Base-by-base conservation (phyloP, 2,888 invertebrate species). In the Plebejus argus region DNA sequence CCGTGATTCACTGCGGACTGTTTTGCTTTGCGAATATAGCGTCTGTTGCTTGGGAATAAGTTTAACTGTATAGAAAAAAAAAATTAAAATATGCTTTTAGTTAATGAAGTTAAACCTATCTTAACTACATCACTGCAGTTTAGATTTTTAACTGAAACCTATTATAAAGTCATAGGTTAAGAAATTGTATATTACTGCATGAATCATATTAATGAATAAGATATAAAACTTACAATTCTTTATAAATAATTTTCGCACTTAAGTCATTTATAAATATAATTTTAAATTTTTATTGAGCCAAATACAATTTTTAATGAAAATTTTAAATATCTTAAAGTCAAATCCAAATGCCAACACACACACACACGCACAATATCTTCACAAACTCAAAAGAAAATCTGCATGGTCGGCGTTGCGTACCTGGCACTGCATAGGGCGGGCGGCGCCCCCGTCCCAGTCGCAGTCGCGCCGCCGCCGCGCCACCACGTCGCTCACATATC, bases 361-460 rank as follows among this genome's bases (percentile, higher is more conserved):
- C 15, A 12, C 20, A 66, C 15, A 23, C 66, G 4, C 6, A 6
- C 56, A 58, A 15, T 2, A 58, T 61, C 10, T 58, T 20, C 5
- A 61, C 10, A 23, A 23, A 20, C 61, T 61, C n/a, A 23, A n/a
- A 20, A 23, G 61, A 61, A 61, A 66, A 28, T 66, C 66, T 66
- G 66, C 66, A 66, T 23, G 66, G 10, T 66, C 66, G 66, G 66
- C 66, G 66, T 66, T 66, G 28, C 66, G 66, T 66, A 66, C 66
- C 66, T 66, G 66, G 66, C 66, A 66, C 66, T 66, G 66, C 66
- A 66, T 81, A 82, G 85, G 84, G 86, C 83, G 85, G 86, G 84
- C 85, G 85, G 90, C 90, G 90, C 89, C 82, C 83, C 85, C 91
- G 91, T 91, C 89, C 90, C 90, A 92, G 93, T 92, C 86, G 84